Evolutionary conservation across 2,797 vertebrate genomes (phyloP), one percentile per base, ranked within the genome.

Genomic region (Coendou prehensilis): DNA sequence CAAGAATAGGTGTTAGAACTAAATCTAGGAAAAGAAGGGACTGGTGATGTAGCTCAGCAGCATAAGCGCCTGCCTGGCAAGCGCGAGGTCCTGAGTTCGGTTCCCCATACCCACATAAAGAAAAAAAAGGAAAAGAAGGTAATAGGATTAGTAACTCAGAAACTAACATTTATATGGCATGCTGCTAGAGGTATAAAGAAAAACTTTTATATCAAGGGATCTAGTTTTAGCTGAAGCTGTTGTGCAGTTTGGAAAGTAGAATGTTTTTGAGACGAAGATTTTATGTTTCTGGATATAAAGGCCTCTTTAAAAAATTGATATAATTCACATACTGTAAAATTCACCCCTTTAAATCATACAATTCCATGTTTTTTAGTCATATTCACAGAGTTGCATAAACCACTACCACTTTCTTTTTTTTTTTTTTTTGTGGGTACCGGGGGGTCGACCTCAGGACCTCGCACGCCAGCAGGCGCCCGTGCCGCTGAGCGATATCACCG

Each of bases 191-290:
- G 79, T 89, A 54, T 41, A 84, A 82, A 88, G 52, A 76, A 50
- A 90, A 75, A 41, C 3, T 85, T 87, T 67, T 89, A 26, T 93
- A 22, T 41, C 10, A 73, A 89, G 52, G 13, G 15, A 84, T 91
- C 15, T 15, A 76, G 64, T 94, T 87, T 93, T 97, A 84, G n/a
- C 50, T 89, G 69, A 91, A 92, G 22, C 59, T 85, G 2, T 84
- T 89, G 28, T 67, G 0, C 69, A 75, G 22, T 91, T 97, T 95
- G 91, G 64, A 88, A 96, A 91, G 64, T 88, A 88, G 37, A 33
- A 10, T 33, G 61, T 64, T 86, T 93, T 88, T 82, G n/a, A 89
- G 17, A 17, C 20, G 37, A 88, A 78, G 52, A 69, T 82, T 93
- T 87, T 87, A 20, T 81, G 56, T 89, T 94, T 54, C 11, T 94